Percentiles rank a stretch among this genome's conserved stretches.
phyloP scores from a whole-genome alignment of 1,140 invertebrate species.

The Hyles euphorbiae region DNA sequence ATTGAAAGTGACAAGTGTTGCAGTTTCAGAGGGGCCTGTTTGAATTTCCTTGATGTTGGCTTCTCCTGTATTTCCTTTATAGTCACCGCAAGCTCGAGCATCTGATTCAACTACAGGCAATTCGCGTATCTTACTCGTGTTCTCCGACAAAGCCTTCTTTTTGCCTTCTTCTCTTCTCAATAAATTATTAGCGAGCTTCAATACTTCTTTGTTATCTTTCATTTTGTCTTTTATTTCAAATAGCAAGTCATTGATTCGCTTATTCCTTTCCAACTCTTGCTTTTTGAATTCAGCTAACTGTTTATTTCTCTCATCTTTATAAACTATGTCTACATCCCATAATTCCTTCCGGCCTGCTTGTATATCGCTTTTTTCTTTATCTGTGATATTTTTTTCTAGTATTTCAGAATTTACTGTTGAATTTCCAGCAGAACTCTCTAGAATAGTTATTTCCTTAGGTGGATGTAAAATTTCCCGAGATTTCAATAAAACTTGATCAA shows the following conservation, averaged over 20 bases:
- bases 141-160: slow-evolving; percentile 23
- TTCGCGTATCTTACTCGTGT: slow-evolving; percentile 23
- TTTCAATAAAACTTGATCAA: slow-evolving; percentile 57
- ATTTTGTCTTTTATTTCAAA: slow-evolving; percentile 63
- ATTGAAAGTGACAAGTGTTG: too few species aligned
- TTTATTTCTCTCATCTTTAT: slow-evolving; percentile 35
- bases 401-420: slow-evolving; percentile 8
- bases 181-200: slow-evolving; percentile 59
- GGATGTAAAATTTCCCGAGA: slow-evolving; percentile 61
- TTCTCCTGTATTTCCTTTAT: slow-evolving; percentile 7
- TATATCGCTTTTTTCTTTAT: not conserved
- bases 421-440: slow-evolving; percentile 2
- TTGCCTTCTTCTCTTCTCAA: slow-evolving; percentile 46
- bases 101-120: slow-evolving; percentile 27
- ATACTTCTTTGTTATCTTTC: slow-evolving; percentile 66
- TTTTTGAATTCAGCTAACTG: slow-evolving; percentile 33
- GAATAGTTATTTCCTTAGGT: slow-evolving; percentile 11
- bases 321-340: slow-evolving; percentile 37
- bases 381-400: not conserved
- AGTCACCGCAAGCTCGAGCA: slow-evolving; percentile 48
- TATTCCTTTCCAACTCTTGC: slow-evolving; percentile 44
- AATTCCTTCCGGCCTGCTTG: slow-evolving; percentile 34
- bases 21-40: too few species aligned
- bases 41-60: too few species aligned
- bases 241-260: slow-evolving; percentile 52